Evolutionary conservation across 2,888 invertebrate genomes (phyloP), one percentile per base, ranked within the genome.

Genomic region (Thymelicus acteon): DNA sequence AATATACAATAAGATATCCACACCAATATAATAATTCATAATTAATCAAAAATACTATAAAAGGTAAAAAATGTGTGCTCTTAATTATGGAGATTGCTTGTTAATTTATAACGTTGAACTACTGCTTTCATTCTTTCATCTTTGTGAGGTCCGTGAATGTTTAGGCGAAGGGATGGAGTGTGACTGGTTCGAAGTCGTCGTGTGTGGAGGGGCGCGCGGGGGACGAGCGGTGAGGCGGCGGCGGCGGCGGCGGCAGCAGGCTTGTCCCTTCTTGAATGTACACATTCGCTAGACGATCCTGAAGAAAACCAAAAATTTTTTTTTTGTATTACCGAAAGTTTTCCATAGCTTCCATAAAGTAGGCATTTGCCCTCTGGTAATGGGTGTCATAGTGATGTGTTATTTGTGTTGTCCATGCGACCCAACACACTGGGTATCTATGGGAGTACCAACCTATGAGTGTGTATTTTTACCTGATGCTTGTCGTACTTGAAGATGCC

Each of bases 401-500:
- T 31, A 31, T 31, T 2, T 3, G 31, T 31, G 31, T 31, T 31
- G 31, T 31, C 31, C 2, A 31, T 31, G 31, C 31, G 4, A 31
- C 31, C 31, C 31, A 3, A 3, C 0, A 31, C 31, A 31, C 2
- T 2, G 31, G 31, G 3, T 31, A 5, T 31, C 31, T 31, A 31
- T 31, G 31, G 5, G 31, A 3, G 31, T 31, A 31, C 31, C 31
- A 2, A 31, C 31, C 31, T 31, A 31, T 0, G 31, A 3, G 31
- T 31, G 5, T 31, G 31, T 31, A 5, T 31, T 5, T 31, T 44
- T 68, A 96, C 97, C 95, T 96, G 96, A 72, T 95, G 95, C 82
- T 95, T 96, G 80, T 97, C 97, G 81, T 97, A 97, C 89, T 97
- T 97, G 77, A 97, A 95, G 80, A 97, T 95, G 83, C 95, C 89